These are phyloP conservation scores for Dipodomys ordii DNA, from an alignment of 2,113 vertebrate species.

Conservation along the genomic window DNA sequence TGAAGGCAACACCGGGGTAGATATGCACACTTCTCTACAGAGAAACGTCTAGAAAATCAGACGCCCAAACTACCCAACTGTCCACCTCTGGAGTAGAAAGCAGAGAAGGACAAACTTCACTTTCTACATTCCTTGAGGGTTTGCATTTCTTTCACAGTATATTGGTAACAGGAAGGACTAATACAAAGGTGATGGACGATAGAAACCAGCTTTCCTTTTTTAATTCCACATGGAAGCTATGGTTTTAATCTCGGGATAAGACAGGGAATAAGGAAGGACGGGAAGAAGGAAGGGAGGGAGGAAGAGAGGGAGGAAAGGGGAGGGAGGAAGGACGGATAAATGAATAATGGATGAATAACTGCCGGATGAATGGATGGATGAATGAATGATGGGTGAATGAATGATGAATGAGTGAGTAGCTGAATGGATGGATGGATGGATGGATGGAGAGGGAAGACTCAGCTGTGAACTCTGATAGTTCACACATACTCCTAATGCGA, in stretches of 20 bases:
- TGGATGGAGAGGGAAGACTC: not conserved
- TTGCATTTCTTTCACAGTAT: not conserved
- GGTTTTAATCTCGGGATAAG: not conserved
- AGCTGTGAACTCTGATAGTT: not conserved
- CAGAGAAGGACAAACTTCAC: not conserved
- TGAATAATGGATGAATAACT: too few species aligned
- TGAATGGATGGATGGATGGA: not conserved
- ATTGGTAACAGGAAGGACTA: not conserved
- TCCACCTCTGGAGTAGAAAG: not conserved
- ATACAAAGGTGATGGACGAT: not conserved
- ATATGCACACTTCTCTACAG: not conserved
- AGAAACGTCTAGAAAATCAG: not conserved
- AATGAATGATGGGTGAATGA: too few species aligned
- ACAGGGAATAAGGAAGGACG: too few species aligned
- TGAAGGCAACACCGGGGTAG: rapidly evolving
- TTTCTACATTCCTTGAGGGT: rapidly evolving
- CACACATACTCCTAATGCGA: rapidly evolving
- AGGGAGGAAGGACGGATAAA: too few species aligned
- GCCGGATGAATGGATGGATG: too few species aligned
- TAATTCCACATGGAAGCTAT: not conserved
- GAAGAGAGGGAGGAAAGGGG: too few species aligned
- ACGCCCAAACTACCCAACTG: too few species aligned
- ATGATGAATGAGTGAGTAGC: too few species aligned
- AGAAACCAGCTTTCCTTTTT: not conserved
- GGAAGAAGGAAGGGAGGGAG: too few species aligned